Percentiles rank a stretch among this genome's conserved stretches.
Conservation (phyloP, 2,888 invertebrate species). For the Synanthedon tipuliformis region DNA sequence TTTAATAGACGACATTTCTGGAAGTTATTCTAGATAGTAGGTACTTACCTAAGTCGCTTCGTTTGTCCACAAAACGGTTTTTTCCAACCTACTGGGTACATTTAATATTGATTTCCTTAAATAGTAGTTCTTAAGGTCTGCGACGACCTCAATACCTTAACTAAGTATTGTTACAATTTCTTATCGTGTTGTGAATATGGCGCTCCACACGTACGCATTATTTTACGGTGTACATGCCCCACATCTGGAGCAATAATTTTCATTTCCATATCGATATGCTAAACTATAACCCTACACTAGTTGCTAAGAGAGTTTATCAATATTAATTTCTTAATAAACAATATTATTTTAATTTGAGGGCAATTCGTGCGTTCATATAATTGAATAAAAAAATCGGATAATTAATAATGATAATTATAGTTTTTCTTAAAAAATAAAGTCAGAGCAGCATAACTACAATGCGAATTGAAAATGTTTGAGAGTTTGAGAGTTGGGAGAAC, state of each 20-base stretch:
- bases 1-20: not conserved
- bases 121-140: slow-evolving; percentile 31
- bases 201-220: slow-evolving; percentile 26
- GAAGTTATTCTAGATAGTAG: not conserved
- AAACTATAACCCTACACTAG: not conserved
- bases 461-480: no score
- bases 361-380: no score
- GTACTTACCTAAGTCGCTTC: not conserved
- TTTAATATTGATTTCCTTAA: slow-evolving; percentile 36
- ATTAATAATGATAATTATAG: no score
- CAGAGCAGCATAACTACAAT: no score
- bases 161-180: slow-evolving; percentile 34
- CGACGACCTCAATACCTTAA: slow-evolving; percentile 31
- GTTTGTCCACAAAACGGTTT: not conserved
- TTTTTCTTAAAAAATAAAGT: no score
- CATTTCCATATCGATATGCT: not conserved
- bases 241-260: slow-evolving; percentile 36
- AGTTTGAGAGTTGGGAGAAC: no score
- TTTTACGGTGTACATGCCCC: slow-evolving; percentile 43
- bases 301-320: no score
- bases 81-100: slow-evolving; percentile 28
- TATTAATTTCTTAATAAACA: no score
- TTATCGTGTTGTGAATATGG: slow-evolving; percentile 41
- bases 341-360: no score
- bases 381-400: no score